Evolutionary conservation across 2,113 vertebrate genomes (phyloP), one percentile per base, ranked within the genome.

Genomic region (Eleginops maclovinus): DNA sequence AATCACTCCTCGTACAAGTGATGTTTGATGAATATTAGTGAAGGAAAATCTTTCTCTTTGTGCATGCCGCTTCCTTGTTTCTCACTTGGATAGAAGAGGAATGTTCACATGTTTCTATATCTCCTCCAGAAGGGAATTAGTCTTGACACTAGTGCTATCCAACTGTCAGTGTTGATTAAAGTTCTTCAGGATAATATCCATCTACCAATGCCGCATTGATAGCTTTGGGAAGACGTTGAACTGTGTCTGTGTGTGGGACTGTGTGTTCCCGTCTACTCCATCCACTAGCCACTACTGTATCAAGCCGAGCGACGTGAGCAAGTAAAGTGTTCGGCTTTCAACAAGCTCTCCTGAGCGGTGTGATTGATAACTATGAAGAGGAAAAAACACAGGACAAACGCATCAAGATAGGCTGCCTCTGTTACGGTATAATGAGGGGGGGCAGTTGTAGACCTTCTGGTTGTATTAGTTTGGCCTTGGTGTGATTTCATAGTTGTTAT

Each of bases 211-310:
- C n/a, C 43, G n/a, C n/a, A 61, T 24, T 22, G 36, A 13, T 41
- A 56, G 76, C 41, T 63, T 50, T 55, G 15, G 41, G n/a, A 69
- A 36, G 19, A 77, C 3, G 3, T 22, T 62, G 11, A 79, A 26
- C 21, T 22, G 28, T 1, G 24, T 49, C 5, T 46, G 17, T 31
- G 24, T 31, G 54, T 3, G 11, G 12, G 6, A 47, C 8, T 49
- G 19, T 11, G 36, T 5, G 26, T 47, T 47, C 1, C 22, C 1
- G 14, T 15, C 15, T 1, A 43, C 19, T n/a, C n/a, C n/a, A n/a
- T n/a, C n/a, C n/a, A n/a, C n/a, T n/a, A n/a, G n/a, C n/a, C n/a
- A n/a, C n/a, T n/a, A n/a, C n/a, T n/a, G n/a, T n/a, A n/a, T n/a
- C 31, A 36, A 36, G 31, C 31, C 31, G 7, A 36, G 5, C 7